Percentiles rank a stretch among this genome's conserved stretches.
These are phyloP conservation scores for Stegodyphus dumicola DNA, from an alignment of 1,140 invertebrate species.

Conservation along the genomic window DNA sequence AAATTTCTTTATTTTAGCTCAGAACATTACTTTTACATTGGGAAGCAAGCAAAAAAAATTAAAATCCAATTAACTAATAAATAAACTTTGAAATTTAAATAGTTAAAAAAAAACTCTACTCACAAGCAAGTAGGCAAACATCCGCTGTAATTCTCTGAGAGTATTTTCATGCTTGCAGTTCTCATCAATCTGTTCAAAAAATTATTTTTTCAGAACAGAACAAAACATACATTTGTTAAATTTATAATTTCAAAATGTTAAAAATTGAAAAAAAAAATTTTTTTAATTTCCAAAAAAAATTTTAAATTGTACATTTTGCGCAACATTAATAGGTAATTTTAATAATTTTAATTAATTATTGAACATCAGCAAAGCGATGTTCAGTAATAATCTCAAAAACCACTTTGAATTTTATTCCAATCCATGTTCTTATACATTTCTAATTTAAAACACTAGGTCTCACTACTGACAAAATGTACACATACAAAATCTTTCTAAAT, in stretches of 20 bases:
- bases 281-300: not conserved
- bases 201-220: not conserved
- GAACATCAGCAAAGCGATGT: too few relatives aligned
- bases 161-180: conserved; percentile 84
- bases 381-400: too few relatives aligned
- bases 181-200: conserved; percentile 68
- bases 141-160: conserved; percentile 86
- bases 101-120: conserved; percentile 63
- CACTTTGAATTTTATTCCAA: too few relatives aligned
- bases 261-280: not conserved
- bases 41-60: not conserved
- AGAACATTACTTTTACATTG: not conserved
- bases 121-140: conserved; percentile 93
- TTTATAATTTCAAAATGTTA: too few relatives aligned
- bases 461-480: too few relatives aligned
- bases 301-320: not conserved
- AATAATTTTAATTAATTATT: too few relatives aligned
- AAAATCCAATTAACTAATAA: not conserved
- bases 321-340: not conserved
- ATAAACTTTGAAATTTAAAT: not conserved
- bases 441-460: too few relatives aligned
- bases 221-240: not conserved
- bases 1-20: too few relatives aligned
- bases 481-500: too few relatives aligned
- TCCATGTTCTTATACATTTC: too few relatives aligned